phyloP scores from a whole-genome alignment of 2,113 vertebrate genomes.

The Turdus rufiventris region DNA sequence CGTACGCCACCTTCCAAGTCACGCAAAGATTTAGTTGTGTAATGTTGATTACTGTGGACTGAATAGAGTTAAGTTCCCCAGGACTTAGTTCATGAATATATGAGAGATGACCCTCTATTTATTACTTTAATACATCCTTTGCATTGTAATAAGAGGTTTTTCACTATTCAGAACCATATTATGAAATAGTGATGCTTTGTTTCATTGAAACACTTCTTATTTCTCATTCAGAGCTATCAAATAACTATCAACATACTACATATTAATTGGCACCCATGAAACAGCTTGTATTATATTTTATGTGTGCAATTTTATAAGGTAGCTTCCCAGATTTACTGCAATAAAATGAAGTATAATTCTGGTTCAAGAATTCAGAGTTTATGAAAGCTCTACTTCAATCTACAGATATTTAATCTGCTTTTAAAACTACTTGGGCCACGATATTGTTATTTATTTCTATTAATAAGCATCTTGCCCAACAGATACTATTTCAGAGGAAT shows the following conservation, averaged over 20 bases:
- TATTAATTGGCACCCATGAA: not conserved
- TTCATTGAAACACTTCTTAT: not conserved
- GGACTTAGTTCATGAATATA: not conserved
- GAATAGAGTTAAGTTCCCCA: not conserved
- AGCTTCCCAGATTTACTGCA: not conserved
- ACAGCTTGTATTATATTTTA: not conserved
- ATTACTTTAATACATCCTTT: conserved; percentile 22
- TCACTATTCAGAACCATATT: not conserved
- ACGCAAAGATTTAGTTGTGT: not conserved
- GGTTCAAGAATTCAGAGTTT: not conserved
- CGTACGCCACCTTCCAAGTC: not conserved
- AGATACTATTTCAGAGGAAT: not conserved
- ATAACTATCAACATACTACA: not conserved
- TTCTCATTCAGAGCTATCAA: not conserved
- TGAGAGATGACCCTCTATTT: conserved; percentile 1
- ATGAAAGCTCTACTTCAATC: not conserved
- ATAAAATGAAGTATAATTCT: not conserved
- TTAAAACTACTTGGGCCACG: not conserved
- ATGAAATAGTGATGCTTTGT: not conserved
- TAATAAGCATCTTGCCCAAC: not conserved
- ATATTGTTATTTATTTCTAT: not conserved
- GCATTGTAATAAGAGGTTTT: not conserved
- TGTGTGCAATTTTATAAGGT: not conserved
- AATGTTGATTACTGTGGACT: not conserved
- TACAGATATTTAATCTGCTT: not conserved